phyloP scores from a whole-genome alignment of 2,113 vertebrate species.

The Chlorodrepanis virens region DNA sequence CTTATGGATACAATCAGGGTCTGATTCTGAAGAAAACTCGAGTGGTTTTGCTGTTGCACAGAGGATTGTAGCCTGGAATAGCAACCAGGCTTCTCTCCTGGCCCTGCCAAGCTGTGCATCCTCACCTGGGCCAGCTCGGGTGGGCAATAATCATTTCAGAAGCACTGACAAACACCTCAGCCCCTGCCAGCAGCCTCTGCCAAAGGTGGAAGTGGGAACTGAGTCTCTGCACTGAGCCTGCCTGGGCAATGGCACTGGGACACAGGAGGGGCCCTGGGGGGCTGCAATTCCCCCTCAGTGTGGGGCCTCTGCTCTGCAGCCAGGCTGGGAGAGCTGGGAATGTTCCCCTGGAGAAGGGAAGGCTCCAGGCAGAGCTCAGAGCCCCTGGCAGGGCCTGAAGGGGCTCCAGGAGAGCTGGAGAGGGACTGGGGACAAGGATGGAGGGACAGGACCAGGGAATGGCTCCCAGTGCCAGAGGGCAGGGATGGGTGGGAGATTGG shows the following conservation, averaged over 20 bases:
- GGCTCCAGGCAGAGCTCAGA: not conserved
- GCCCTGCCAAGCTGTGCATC: not conserved
- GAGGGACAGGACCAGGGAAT: no score
- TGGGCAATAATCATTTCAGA: not conserved
- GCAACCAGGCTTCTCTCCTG: no score
- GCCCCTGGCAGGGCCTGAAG: not conserved
- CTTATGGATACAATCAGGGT: not conserved
- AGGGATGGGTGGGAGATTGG: no score
- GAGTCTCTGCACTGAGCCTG: not conserved
- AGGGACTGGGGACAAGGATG: not conserved
- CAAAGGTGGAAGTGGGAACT: not conserved
- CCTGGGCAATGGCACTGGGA: accelerated
- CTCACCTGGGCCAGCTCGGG: accelerated
- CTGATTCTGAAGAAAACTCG: not conserved
- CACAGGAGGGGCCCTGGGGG: not conserved
- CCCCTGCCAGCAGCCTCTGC: not conserved
- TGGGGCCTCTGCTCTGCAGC: not conserved
- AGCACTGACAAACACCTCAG: not conserved
- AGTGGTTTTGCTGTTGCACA: not conserved
- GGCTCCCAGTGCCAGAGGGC: no score
- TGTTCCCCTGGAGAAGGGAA: not conserved
- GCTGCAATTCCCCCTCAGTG: not conserved
- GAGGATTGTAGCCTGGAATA: not conserved
- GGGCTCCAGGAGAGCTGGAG: not conserved
- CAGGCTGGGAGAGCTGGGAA: not conserved